Evolutionary conservation across 2,888 invertebrate species (phyloP), one percentile per base, ranked within the genome.

Genomic region (Cheilosia pagana): DNA sequence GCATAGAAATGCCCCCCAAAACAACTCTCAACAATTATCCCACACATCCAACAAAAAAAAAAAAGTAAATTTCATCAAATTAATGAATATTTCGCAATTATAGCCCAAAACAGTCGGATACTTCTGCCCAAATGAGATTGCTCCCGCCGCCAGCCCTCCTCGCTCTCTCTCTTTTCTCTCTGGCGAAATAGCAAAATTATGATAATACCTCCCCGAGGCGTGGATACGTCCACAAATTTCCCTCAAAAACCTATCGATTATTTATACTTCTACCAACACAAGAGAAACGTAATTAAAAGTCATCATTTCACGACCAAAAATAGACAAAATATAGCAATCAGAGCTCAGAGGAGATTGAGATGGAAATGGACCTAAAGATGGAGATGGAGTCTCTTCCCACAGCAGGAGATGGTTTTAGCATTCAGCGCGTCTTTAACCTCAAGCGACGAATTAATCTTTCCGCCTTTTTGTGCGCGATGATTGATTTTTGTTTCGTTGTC

Each of bases 401-500:
- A 62, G 72, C 62, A 62, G 72, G 62, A 72, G 52, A 62, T 53
- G 50, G 14, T 50, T 52, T 60, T 35, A 21, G 35, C 57, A 35
- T 19, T 16, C 19, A 25, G 14, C 63, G 48, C 57, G 75, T 59
- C 50, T 67, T 59, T 25, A 35, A 68, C 76, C 67, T 53, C 76
- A 68, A 60, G 76, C 60, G 52, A 76, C 59, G 76, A 75, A 57
- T 63, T 57, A 57, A 75, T 21, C 57, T 75, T 75, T 31, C 74
- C 57, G 65, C 57, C 43, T 28, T 70, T 70, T 57, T 28, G 57
- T 19, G 57, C 14, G 35, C 35, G 57, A 23, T 65, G 76, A 76
- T 67, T 68, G 60, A 67, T 60, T 76, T 59, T 59, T 41, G 28
- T 31, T 53, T 23, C 4, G 19, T 59, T 39, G 39, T 23, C 39